These are phyloP conservation scores for Rostratula benghalensis DNA, from an alignment of 2,113 vertebrate genomes.

Conservation along the genomic window DNA sequence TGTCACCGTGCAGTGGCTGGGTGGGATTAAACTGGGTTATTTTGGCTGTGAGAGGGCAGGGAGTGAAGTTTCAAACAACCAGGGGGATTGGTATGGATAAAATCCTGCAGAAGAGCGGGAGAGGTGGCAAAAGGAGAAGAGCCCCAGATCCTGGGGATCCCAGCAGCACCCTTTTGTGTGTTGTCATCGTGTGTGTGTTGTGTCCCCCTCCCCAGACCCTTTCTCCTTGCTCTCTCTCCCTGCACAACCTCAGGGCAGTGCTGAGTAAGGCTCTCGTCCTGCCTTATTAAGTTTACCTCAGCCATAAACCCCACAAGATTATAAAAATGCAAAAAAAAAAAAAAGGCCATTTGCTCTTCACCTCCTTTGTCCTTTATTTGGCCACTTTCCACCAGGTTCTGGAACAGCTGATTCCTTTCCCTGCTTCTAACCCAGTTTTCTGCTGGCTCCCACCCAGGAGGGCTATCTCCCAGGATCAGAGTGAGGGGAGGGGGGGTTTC, in stretches of 20 bases:
- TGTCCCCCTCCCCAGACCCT: not conserved
- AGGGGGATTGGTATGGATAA: too few species aligned
- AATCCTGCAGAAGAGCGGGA: too few species aligned
- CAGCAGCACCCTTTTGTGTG: not conserved
- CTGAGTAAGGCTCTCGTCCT: not conserved
- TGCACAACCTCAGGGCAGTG: not conserved
- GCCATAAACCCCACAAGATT: not conserved
- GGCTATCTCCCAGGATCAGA: too few species aligned
- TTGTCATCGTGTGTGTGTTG: too few species aligned
- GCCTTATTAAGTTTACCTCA: not conserved
- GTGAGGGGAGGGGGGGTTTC: not conserved
- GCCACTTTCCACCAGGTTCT: not conserved
- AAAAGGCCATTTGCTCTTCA: not conserved
- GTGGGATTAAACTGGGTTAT: not conserved
- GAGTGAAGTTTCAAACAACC: too few species aligned
- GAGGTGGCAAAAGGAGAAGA: too few species aligned
- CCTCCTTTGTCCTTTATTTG: not conserved
- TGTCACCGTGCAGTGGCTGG: accelerated
- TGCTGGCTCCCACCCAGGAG: not conserved
- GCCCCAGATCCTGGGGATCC: too few species aligned
- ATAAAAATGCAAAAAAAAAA: not conserved
- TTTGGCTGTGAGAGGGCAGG: not conserved
- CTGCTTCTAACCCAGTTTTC: not conserved
- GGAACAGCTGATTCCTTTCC: not conserved
- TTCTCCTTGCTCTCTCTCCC: not conserved